These are phyloP conservation scores for Aphodius granarius DNA, from an alignment of 2,888 invertebrate genomes.

Conservation along the genomic window DNA sequence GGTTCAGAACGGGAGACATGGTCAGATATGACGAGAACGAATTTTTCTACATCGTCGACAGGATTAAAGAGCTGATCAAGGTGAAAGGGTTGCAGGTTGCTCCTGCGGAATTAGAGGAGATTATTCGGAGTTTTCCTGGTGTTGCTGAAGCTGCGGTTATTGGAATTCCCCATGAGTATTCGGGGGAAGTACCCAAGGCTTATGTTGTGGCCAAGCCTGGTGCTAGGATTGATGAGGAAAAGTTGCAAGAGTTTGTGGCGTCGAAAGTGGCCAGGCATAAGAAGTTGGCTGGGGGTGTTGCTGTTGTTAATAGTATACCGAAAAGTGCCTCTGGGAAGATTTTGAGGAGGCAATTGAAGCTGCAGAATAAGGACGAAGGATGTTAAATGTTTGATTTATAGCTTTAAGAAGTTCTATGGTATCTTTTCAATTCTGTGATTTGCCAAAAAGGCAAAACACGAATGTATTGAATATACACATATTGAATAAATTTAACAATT, in stretches of 20 bases:
- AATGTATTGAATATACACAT: too few species aligned
- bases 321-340: conserved; percentile 81
- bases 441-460: too few species aligned
- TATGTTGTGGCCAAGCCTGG: conserved; percentile 62
- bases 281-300: conserved; percentile 65
- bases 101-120: conserved; percentile 80
- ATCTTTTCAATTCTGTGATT: too few species aligned
- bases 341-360: conserved; percentile 61
- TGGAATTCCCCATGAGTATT: conserved; percentile 66
- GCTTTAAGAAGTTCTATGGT: too few species aligned
- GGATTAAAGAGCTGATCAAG: conserved; percentile 83
- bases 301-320: conserved; percentile 70
- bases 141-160: conserved; percentile 81
- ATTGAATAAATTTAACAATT: too few species aligned
- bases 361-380: conserved; percentile 1
- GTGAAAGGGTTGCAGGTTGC: conserved; percentile 73
- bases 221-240: conserved; percentile 54
- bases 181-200: conserved; percentile 75
- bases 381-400: not conserved
- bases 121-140: conserved; percentile 69
- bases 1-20: conserved; percentile 73
- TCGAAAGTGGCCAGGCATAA: conserved; percentile 75
- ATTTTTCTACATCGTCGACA: conserved; percentile 69
- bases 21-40: conserved; percentile 64
- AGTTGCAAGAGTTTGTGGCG: conserved; percentile 63